phyloP scores from a whole-genome alignment of 1,140 invertebrate species.

The Leptinotarsa lineolata region DNA sequence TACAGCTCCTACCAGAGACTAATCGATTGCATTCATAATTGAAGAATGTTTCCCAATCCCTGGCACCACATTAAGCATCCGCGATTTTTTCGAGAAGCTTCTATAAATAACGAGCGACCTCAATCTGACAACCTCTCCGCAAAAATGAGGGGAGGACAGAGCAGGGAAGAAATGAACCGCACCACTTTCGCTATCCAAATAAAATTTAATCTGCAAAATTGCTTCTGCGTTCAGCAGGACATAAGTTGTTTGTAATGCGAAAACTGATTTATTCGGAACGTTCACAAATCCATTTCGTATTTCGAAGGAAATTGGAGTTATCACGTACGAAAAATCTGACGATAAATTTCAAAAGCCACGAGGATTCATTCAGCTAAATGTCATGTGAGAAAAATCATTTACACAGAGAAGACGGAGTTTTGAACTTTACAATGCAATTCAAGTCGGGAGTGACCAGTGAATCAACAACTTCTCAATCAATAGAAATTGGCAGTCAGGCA shows the following conservation, averaged over 20 bases:
- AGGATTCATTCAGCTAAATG: neutral
- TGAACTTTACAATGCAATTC: no score
- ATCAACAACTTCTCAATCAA: no score
- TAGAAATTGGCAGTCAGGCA: no score
- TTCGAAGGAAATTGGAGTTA: constrained; percentile 27
- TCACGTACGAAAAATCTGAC: constrained; percentile 24
- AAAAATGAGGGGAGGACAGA: constrained; percentile 3
- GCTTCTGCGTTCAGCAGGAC: constrained; percentile 17
- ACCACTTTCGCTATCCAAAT: constrained; percentile 16
- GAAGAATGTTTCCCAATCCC: neutral
- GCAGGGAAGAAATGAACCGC: neutral
- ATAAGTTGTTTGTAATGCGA: constrained; percentile 18
- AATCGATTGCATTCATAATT: neutral
- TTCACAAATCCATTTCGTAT: constrained; percentile 22
- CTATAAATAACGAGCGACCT: neutral
- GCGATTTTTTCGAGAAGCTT: neutral
- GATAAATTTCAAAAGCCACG: constrained; percentile 12
- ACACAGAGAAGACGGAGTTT: no score
- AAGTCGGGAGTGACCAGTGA: no score
- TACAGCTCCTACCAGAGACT: no score
- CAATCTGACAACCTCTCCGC: neutral
- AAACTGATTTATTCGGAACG: constrained; percentile 11
- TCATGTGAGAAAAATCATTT: no score
- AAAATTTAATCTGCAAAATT: constrained; percentile 20
- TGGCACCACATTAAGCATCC: neutral